Evolutionary conservation across 2,888 invertebrate genomes (phyloP).

Genomic region (Calephelis perditalis): DNA sequence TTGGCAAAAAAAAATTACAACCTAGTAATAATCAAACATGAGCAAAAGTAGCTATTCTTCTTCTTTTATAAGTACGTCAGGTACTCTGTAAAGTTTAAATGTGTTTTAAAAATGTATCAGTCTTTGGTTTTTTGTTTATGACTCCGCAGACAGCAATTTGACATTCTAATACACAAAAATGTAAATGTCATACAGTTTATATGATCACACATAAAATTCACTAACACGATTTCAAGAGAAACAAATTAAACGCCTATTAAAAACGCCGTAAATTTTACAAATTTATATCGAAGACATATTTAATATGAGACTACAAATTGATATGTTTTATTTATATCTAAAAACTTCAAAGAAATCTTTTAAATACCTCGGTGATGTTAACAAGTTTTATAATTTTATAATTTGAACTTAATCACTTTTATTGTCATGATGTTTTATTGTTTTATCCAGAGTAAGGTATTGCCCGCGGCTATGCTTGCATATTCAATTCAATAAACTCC

Average conservation of each 20-base stretch:
- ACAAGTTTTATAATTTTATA: neutral
- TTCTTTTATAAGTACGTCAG: too few relatives aligned
- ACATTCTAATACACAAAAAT: constrained; percentile 14
- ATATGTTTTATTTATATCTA: constrained; percentile 15
- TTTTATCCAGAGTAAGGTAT: too few relatives aligned
- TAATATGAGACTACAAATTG: constrained; percentile 43
- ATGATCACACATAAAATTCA: constrained; percentile 20
- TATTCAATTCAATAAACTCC: too few relatives aligned
- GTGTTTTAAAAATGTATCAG: too few relatives aligned
- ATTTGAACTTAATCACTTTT: neutral
- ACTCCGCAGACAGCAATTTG: neutral
- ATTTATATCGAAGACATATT: constrained; percentile 68
- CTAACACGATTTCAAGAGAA: constrained; percentile 42
- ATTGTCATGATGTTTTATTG: neutral
- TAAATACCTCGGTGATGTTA: constrained; percentile 53
- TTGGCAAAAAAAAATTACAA: too few relatives aligned
- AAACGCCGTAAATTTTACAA: constrained; percentile 60
- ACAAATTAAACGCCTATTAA: constrained; percentile 56
- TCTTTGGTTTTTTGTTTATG: neutral
- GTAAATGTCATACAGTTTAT: constrained; percentile 18
- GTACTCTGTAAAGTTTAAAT: too few relatives aligned
- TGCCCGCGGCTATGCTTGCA: too few relatives aligned
- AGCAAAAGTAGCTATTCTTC: too few relatives aligned
- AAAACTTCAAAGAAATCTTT: constrained; percentile 37
- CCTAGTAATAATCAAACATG: too few relatives aligned